phyloP scores from a whole-genome alignment of 92 coral and sea anemone genomes.

The Epizoanthus scotinus region DNA sequence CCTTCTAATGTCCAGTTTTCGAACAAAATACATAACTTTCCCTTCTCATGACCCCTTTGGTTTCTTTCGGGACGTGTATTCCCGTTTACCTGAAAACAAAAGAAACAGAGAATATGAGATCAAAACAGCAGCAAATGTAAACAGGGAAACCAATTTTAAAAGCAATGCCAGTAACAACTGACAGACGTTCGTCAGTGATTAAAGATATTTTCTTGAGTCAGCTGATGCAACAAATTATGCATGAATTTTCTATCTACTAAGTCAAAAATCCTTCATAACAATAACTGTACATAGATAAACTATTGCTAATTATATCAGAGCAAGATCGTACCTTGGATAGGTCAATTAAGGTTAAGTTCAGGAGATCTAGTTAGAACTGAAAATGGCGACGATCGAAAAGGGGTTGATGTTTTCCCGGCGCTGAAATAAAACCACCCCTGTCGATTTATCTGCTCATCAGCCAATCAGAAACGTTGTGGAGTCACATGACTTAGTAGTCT shows the following conservation, averaged over 20 bases:
- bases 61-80: conserved; percentile 58
- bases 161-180: background rate
- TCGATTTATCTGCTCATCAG: background rate
- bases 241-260: background rate
- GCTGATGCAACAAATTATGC: conserved; percentile 6
- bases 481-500: conserved; percentile 24
- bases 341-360: conserved; percentile 44
- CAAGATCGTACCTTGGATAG: conserved; percentile 24
- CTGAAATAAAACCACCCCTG: conserved; percentile 24
- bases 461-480: conserved; percentile 27
- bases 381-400: conserved; percentile 36
- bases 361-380: conserved; percentile 12
- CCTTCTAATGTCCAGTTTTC: conserved; percentile 77
- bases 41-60: conserved; percentile 76
- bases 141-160: background rate
- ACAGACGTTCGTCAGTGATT: background rate
- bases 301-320: background rate
- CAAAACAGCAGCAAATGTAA: conserved; percentile 5
- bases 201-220: background rate
- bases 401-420: background rate
- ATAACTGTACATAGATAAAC: background rate
- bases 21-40: conserved; percentile 73
- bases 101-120: conserved; percentile 21
- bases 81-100: conserved; percentile 47
- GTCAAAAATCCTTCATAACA: background rate